Evolutionary conservation across 2,888 invertebrate genomes (phyloP).

Genomic region (Lydus trimaculatus): DNA sequence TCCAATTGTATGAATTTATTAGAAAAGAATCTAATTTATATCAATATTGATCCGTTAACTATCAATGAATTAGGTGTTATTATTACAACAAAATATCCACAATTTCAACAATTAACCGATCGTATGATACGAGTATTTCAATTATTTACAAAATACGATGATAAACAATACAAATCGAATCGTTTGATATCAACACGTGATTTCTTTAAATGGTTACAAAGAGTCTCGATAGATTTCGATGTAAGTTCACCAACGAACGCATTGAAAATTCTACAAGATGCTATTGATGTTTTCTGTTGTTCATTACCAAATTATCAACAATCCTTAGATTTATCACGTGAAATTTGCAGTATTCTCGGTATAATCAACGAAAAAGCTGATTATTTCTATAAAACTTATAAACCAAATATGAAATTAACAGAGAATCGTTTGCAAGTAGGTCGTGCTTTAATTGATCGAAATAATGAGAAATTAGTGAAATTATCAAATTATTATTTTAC

Average conservation of each 20-base stretch:
- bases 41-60: slow-evolving; percentile 82
- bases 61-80: slow-evolving; percentile 77
- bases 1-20: slow-evolving; percentile 73
- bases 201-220: slow-evolving; percentile 88
- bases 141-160: slow-evolving; percentile 70
- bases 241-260: slow-evolving; percentile 74
- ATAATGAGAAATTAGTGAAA: slow-evolving; percentile 37
- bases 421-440: slow-evolving; percentile 73
- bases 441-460: slow-evolving; percentile 64
- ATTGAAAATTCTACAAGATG: slow-evolving; percentile 82
- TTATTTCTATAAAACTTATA: slow-evolving; percentile 79
- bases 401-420: slow-evolving; percentile 74
- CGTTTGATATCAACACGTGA: slow-evolving; percentile 84
- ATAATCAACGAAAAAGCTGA: slow-evolving; percentile 83
- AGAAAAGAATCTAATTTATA: slow-evolving; percentile 82
- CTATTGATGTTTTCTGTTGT: slow-evolving; percentile 90
- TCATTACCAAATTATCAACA: slow-evolving; percentile 72
- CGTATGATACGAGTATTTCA: slow-evolving; percentile 85
- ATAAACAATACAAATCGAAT: slow-evolving; percentile 61
- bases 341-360: slow-evolving; percentile 82
- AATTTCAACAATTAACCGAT: slow-evolving; percentile 74
- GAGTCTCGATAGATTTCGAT: slow-evolving; percentile 78
- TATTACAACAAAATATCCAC: slow-evolving; percentile 72
- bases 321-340: slow-evolving; percentile 72
- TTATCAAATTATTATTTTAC: slow-evolving; percentile 79